Evolutionary conservation across 2,888 invertebrate species (phyloP).

Genomic region (Brenthis hecate): DNA sequence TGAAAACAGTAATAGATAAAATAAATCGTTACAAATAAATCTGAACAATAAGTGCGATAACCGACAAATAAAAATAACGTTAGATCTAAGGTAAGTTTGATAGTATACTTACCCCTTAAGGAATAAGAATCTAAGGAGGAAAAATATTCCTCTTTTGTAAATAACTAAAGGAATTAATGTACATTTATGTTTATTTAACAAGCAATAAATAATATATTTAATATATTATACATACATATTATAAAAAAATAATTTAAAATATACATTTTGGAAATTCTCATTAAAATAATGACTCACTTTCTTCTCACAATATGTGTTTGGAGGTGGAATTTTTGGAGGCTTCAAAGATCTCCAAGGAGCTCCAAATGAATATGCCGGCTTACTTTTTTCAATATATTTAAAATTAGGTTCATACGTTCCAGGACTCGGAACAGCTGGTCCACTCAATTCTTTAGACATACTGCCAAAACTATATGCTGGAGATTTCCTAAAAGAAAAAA

Average conservation of each 20-base stretch:
- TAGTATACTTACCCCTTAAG: too few relatives aligned
- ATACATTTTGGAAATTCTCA: too few relatives aligned
- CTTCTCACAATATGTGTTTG: slow-evolving; percentile 68
- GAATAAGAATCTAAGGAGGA: too few relatives aligned
- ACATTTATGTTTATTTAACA: not conserved
- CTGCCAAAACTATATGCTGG: slow-evolving; percentile 59
- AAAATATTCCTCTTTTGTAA: too few relatives aligned
- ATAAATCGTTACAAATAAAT: not conserved
- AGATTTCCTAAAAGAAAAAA: slow-evolving; percentile 46
- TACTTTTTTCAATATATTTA: slow-evolving; percentile 52
- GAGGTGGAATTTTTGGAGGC: slow-evolving; percentile 52
- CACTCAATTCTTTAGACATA: slow-evolving; percentile 34
- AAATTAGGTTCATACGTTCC: slow-evolving; percentile 65
- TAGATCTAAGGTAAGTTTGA: too few relatives aligned
- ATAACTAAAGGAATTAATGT: too few relatives aligned
- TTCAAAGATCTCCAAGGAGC: slow-evolving; percentile 45
- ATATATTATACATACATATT: too few relatives aligned
- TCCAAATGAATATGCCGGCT: slow-evolving; percentile 63
- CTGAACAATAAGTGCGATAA: not conserved
- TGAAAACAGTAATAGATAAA: slow-evolving; percentile 41
- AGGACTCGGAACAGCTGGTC: slow-evolving; percentile 54
- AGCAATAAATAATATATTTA: not conserved
- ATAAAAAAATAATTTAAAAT: too few relatives aligned
- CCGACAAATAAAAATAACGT: too few relatives aligned
- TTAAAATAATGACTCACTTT: slow-evolving; percentile 52